Evolutionary conservation across 2,888 invertebrate species (phyloP), one percentile per base, ranked within the genome.

Genomic region (Drosophila seclusa): DNA sequence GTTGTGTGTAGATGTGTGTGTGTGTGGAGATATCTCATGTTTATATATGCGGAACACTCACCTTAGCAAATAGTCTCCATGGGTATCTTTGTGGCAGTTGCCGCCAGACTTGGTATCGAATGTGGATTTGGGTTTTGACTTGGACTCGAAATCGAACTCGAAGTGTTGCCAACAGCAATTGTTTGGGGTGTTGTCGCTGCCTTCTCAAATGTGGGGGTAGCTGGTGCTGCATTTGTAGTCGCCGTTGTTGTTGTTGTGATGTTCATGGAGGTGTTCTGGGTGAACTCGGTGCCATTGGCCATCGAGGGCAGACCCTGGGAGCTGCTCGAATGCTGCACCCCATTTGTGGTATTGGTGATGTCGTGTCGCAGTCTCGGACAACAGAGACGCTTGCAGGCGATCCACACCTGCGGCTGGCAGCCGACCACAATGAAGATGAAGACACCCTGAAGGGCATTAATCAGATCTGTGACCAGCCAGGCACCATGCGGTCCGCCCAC

Each of bases 351-450:
- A 76, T 93, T 94, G 61, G 93, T 92, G 80, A 94, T 94, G 76
- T 94, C 94, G 77, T 94, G 93, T 36, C 94, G 94, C 68, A 94
- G 93, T 74, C 94, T 94, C 79, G 94, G 94, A 86, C 95, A 95
- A 94, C 95, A 95, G 79, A 96, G 93, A 67, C 96, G 94, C 91
- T 95, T 95, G 38, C 95, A 93, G 49, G 96, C 95, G 34, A 95
- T 94, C 94, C 96, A 94, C 87, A 96, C 96, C 94, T 97, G 97
- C 68, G 97, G 97, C 94, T 97, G 97, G 92, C 97, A 97, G 59
- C 97, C 97, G 82, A 97, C 97, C 79, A 97, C 97, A 90, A 97
- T 95, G 93, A 97, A 98, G 90, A 97, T 97, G 92, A 97, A 96
- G 63, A 97, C 96, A 79, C 98, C 98, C 93, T 97, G 97, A 83